phyloP scores from a whole-genome alignment of 2,888 invertebrate genomes.

The Ophion ventricosus region DNA sequence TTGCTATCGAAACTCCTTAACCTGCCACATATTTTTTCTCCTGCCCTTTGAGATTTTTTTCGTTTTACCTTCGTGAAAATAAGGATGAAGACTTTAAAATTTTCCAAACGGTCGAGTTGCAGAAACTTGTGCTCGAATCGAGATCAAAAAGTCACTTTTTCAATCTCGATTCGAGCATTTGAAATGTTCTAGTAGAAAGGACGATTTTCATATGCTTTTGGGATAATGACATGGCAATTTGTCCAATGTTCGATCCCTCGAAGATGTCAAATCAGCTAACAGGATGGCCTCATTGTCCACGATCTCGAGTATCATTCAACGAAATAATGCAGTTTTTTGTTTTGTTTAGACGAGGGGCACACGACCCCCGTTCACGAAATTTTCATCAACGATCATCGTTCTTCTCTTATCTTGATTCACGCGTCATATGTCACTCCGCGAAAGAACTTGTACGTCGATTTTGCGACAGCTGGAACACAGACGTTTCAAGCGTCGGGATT shows the following conservation, averaged over 20 bases:
- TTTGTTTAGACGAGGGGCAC: conserved; percentile 26
- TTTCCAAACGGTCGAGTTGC: too few relatives aligned
- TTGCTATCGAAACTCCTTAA: too few relatives aligned
- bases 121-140: too few relatives aligned
- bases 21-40: too few relatives aligned
- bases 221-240: conserved; percentile 6
- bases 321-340: conserved; percentile 15
- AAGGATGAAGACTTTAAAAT: too few relatives aligned
- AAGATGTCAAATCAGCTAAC: neutral
- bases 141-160: too few relatives aligned
- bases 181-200: neutral
- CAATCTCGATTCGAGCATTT: too few relatives aligned
- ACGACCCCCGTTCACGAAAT: neutral
- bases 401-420: conserved; percentile 21
- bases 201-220: neutral
- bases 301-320: conserved; percentile 35
- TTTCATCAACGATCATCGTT: neutral
- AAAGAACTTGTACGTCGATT: neutral
- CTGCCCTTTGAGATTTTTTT: too few relatives aligned
- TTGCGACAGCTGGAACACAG: neutral
- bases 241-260: neutral
- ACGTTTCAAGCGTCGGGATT: neutral
- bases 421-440: neutral
- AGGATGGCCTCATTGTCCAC: neutral
- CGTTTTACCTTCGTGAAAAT: too few relatives aligned